These are phyloP conservation scores for Channa argus DNA, from an alignment of 2,113 vertebrate species.

Conservation along the genomic window DNA sequence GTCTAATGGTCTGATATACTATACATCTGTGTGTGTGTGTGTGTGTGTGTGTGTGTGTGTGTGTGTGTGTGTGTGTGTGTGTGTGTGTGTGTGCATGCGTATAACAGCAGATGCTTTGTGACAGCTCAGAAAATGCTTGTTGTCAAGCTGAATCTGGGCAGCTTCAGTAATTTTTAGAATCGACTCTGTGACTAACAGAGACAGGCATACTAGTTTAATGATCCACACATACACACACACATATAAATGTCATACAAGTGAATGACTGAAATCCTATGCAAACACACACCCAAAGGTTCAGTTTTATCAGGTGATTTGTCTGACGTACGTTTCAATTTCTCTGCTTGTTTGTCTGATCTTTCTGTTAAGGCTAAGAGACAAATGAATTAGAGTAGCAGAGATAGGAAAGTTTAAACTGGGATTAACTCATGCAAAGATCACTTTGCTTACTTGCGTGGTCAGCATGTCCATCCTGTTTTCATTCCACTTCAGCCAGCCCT, in stretches of 20 bases:
- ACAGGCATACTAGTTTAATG: background rate
- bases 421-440: background rate
- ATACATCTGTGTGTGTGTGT: slow-evolving; percentile 12
- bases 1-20: background rate
- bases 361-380: background rate
- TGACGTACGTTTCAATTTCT: background rate
- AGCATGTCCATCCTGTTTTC: background rate
- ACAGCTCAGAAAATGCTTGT: slow-evolving; percentile 9
- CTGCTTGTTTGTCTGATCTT: background rate
- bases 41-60: background rate
- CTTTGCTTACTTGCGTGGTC: background rate
- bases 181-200: background rate
- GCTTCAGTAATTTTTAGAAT: background rate
- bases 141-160: slow-evolving; percentile 11
- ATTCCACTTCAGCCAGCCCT: background rate
- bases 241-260: background rate
- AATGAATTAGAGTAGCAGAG: background rate
- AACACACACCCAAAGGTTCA: background rate
- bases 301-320: background rate
- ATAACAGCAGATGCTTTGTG: slow-evolving; percentile 13
- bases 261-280: background rate
- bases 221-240: too few relatives aligned
- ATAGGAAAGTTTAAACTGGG: background rate
- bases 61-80: slow-evolving; percentile 19
- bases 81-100: background rate